Percentiles rank a stretch among this genome's conserved stretches.
Conservation (phyloP, 23 tunicate genomes). For the Corella eumyota region DNA sequence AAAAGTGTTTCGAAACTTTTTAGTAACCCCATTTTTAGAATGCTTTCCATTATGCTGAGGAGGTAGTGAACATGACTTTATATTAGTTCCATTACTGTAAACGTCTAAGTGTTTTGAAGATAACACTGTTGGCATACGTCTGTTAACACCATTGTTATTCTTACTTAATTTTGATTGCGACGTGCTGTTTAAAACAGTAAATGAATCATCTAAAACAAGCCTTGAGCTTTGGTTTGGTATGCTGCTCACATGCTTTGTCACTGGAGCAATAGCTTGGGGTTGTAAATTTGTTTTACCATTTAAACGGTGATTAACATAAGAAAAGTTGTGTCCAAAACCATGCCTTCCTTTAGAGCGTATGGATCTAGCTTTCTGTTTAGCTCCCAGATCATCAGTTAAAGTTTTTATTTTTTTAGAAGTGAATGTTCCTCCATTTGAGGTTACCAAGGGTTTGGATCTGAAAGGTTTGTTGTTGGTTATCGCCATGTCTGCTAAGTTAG, state of each 20-base stretch:
- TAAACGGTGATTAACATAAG: not conserved
- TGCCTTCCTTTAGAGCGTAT: not conserved
- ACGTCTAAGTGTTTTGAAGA: not conserved
- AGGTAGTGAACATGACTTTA: slow-evolving; percentile 1
- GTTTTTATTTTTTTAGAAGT: slow-evolving; percentile 15
- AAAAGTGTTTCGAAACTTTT: not conserved
- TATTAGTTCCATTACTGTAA: not conserved
- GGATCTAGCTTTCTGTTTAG: slow-evolving; percentile 3
- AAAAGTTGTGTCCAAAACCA: not conserved
- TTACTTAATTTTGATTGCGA: not conserved
- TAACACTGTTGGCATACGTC: not conserved
- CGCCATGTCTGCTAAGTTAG: slow-evolving; percentile 13
- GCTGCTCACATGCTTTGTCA: slow-evolving; percentile 24
- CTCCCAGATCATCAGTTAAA: not conserved
- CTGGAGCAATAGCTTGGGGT: too few relatives aligned
- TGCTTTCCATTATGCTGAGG: slow-evolving; percentile 1
- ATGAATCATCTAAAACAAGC: slow-evolving; percentile 19
- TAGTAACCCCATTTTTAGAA: not conserved
- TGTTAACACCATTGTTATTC: not conserved
- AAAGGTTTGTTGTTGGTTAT: slow-evolving; percentile 34
- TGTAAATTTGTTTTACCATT: too few relatives aligned
- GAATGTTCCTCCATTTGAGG: slow-evolving; percentile 16
- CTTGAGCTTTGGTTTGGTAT: slow-evolving; percentile 29
- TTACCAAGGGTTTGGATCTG: slow-evolving; percentile 24
- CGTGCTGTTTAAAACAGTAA: slow-evolving; percentile 13